Conservation (phyloP, 37 sponge, comb jelly and placozoan species). For the Ianthella basta region DNA sequence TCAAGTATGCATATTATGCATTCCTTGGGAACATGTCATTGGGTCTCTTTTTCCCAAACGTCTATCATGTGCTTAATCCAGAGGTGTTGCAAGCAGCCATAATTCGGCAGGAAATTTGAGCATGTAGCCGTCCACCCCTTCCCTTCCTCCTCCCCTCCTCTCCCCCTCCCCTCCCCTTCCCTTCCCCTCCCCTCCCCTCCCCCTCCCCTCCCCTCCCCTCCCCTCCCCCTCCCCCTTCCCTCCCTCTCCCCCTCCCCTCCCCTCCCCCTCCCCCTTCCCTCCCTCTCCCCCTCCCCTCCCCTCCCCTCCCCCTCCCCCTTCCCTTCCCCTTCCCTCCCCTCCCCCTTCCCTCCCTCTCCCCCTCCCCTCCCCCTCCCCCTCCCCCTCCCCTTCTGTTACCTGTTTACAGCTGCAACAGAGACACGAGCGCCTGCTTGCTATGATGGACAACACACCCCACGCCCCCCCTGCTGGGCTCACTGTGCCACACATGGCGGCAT, state of each 20-base stretch:
- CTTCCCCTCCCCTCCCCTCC: too few relatives aligned
- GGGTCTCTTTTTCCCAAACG: too few relatives aligned
- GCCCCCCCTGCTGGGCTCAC: not conserved
- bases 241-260: not conserved
- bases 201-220: not conserved
- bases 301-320: not conserved
- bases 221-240: slow-evolving; percentile 9
- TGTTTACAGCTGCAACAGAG: not conserved
- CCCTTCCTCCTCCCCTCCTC: too few relatives aligned
- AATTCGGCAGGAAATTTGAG: too few relatives aligned
- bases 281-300: slow-evolving; percentile 12
- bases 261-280: not conserved
- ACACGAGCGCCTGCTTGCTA: not conserved
- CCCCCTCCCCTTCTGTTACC: not conserved
- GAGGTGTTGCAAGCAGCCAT: too few relatives aligned
- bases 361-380: not conserved
- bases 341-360: not conserved
- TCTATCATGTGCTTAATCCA: too few relatives aligned
- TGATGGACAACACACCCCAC: not conserved
- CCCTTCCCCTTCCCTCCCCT: slow-evolving; percentile 8
- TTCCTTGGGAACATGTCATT: too few relatives aligned
- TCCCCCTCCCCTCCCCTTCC: too few relatives aligned
- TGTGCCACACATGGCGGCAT: too few relatives aligned
- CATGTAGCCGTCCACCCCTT: too few relatives aligned
- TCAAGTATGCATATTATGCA: too few relatives aligned